These are phyloP conservation scores for Corvus hawaiiensis DNA, from an alignment of 2,113 vertebrate genomes.

Conservation along the genomic window DNA sequence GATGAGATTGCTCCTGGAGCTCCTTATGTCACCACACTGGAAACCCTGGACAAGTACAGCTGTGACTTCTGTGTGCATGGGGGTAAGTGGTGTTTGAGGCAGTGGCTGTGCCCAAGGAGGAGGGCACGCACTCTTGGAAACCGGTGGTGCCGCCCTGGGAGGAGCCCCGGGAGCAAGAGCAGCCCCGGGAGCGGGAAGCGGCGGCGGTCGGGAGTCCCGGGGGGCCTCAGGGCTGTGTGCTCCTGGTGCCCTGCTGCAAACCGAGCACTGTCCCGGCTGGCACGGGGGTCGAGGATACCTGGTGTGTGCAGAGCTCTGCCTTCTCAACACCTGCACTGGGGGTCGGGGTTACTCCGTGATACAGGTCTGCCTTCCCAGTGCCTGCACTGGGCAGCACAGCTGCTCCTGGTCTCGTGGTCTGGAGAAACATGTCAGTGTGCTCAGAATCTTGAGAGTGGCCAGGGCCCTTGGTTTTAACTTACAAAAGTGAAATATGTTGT, in stretches of 20 bases:
- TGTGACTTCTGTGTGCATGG: constrained; percentile 98
- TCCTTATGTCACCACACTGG: constrained; percentile 93
- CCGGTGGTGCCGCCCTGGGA: too few relatives aligned
- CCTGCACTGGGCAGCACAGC: background rate
- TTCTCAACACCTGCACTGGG: too few relatives aligned
- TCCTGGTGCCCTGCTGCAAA: background rate
- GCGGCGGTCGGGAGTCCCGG: too few relatives aligned
- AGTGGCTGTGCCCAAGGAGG: background rate
- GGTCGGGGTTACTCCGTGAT: background rate
- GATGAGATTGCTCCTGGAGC: constrained; percentile 93
- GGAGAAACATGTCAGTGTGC: background rate
- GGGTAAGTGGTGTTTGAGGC: constrained; percentile 73
- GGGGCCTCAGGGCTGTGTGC: rapidly evolving
- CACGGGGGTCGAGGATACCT: rapidly evolving
- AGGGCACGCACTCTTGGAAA: too few relatives aligned
- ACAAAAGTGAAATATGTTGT: background rate
- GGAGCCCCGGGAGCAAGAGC: too few relatives aligned
- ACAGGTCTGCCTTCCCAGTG: background rate
- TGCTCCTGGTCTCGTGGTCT: background rate
- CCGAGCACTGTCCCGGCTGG: rapidly evolving
- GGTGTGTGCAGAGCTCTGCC: background rate
- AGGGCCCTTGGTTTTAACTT: background rate
- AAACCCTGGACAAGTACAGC: constrained; percentile 90
- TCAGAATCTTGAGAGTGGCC: background rate
- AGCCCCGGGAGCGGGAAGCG: too few relatives aligned